Percentiles rank a stretch among this genome's conserved stretches.
phyloP scores from a whole-genome alignment of 2,888 invertebrate species.

The Acanthosoma haemorrhoidale region DNA sequence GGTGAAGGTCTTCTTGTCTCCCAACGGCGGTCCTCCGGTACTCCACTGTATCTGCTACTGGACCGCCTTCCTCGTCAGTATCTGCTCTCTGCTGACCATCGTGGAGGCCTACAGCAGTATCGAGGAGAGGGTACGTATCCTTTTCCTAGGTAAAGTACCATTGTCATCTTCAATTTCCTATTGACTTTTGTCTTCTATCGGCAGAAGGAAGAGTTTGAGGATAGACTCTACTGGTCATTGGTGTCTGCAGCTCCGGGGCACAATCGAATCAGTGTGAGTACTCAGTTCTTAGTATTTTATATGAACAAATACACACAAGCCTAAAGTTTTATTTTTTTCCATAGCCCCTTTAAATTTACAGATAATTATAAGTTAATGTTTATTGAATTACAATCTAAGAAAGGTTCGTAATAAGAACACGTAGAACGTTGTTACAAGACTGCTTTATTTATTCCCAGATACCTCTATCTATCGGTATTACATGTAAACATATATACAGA shows the following conservation, averaged over 20 bases:
- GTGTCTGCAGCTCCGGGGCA: not conserved
- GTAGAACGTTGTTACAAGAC: too few relatives aligned
- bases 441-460: too few relatives aligned
- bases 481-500: too few relatives aligned
- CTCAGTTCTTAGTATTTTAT: too few relatives aligned
- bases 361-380: too few relatives aligned
- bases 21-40: not conserved
- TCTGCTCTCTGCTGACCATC: not conserved
- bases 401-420: too few relatives aligned
- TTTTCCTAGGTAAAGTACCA: too few relatives aligned
- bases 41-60: not conserved
- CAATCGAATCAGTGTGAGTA: not conserved
- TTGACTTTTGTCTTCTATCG: not conserved
- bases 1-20: not conserved
- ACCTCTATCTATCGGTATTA: too few relatives aligned
- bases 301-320: not conserved
- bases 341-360: too few relatives aligned
- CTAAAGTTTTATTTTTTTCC: too few relatives aligned
- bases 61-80: not conserved
- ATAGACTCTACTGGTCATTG: not conserved
- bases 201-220: not conserved
- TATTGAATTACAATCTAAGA: too few relatives aligned
- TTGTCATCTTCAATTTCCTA: not conserved
- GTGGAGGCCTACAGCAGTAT: not conserved
- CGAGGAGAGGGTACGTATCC: not conserved